phyloP scores from a whole-genome alignment of 1,140 invertebrate species.

The Tachypleus tridentatus region DNA sequence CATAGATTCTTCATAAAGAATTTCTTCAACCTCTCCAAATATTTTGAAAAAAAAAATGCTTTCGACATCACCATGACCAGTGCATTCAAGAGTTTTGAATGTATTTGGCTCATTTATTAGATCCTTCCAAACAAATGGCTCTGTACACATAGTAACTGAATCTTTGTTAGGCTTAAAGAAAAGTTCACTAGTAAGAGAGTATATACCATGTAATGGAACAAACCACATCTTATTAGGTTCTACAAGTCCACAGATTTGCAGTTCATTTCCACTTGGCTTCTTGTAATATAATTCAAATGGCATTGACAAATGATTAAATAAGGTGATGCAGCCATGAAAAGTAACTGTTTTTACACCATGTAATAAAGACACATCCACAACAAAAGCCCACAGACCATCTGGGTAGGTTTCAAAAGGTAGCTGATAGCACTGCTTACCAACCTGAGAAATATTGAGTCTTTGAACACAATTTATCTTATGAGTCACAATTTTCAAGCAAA shows the following conservation, averaged over 20 bases:
- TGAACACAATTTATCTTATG: conserved; percentile 35
- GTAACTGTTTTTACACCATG: conserved; percentile 57
- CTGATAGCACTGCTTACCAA: conserved; percentile 75
- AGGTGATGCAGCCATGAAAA: conserved; percentile 42
- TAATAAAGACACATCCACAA: conserved; percentile 57
- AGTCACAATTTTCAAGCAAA: conserved; percentile 19
- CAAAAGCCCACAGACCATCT: conserved; percentile 58
- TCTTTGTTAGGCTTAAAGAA: background rate
- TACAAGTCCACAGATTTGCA: background rate
- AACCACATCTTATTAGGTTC: background rate
- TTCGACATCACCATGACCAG: too few relatives aligned
- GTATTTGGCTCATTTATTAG: background rate
- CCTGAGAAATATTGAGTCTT: conserved; percentile 61
- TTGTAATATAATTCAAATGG: background rate
- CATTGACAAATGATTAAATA: background rate
- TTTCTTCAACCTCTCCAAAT: background rate
- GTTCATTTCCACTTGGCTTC: background rate
- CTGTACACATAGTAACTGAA: background rate
- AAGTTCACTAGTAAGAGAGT: background rate
- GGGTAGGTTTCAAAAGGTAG: conserved; percentile 46
- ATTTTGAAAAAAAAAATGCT: background rate
- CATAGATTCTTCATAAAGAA: background rate
- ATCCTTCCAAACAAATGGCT: conserved; percentile 1
- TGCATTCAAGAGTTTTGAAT: too few relatives aligned
- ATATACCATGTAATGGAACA: background rate